Evolutionary conservation across 2,888 invertebrate species (phyloP).

Genomic region (Chaetoderma sp.): DNA sequence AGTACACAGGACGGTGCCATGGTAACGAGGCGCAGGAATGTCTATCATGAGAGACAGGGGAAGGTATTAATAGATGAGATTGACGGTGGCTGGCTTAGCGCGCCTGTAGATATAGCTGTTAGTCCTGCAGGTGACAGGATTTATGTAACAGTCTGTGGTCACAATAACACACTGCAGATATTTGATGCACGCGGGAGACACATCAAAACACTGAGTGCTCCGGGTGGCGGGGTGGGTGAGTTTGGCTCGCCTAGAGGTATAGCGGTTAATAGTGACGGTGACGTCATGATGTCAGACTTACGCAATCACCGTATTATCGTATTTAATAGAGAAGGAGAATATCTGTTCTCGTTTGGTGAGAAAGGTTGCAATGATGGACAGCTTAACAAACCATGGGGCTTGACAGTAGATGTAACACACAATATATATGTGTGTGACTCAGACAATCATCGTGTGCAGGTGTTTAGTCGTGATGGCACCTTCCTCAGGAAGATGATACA

Average conservation of each 20-base stretch:
- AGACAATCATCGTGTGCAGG: slow-evolving; percentile 98
- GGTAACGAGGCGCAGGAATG: too few species aligned
- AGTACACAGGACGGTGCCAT: too few species aligned
- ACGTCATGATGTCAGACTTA: slow-evolving; percentile 96
- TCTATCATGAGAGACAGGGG: too few species aligned
- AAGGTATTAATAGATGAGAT: too few species aligned
- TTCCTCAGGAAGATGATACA: slow-evolving; percentile 97
- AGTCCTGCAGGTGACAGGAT: too few species aligned
- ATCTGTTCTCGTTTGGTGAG: slow-evolving; percentile 91
- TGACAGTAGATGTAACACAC: slow-evolving; percentile 95
- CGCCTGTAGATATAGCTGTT: too few species aligned
- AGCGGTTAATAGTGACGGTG: slow-evolving; percentile 94
- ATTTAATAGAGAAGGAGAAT: slow-evolving; percentile 92
- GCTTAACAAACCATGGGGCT: slow-evolving; percentile 99
- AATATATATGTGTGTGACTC: slow-evolving; percentile 99
- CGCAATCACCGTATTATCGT: slow-evolving; percentile 91
- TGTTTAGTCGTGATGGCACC: slow-evolving; percentile 86
- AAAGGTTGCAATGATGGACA: slow-evolving; percentile 95
- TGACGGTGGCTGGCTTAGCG: too few species aligned
- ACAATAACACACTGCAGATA: slow-evolving; percentile 94
- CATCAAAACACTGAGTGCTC: slow-evolving; percentile 91
- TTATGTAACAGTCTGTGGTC: too few species aligned
- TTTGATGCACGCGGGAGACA: slow-evolving; percentile 94
- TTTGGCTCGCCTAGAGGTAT: slow-evolving; percentile 98
- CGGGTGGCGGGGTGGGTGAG: slow-evolving; percentile 95